Conservation (phyloP, 2,797 vertebrate genomes). For the Erithacus rubecula region DNA sequence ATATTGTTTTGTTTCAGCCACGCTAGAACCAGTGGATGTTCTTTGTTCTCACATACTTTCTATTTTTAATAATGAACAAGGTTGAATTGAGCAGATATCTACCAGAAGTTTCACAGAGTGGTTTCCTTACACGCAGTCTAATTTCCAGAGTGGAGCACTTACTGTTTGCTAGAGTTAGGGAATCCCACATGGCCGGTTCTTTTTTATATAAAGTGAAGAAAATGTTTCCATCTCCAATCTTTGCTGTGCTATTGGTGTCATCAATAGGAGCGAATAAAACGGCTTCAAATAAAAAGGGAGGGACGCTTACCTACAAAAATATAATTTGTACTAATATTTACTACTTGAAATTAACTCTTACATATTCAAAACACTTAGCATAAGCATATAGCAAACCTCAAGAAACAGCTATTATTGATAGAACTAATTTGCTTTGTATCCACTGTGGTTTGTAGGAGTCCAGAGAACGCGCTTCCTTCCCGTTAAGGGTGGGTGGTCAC, state of each 20-base stretch:
- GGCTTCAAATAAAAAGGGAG: constrained; percentile 91
- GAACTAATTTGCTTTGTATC: not conserved
- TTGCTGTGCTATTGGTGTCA: constrained; percentile 84
- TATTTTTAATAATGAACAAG: not conserved
- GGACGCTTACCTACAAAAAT: constrained; percentile 82
- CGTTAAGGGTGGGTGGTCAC: rapidly evolving
- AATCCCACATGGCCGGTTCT: constrained; percentile 79
- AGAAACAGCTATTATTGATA: not conserved
- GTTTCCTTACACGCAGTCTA: not conserved
- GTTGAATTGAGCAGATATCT: not conserved
- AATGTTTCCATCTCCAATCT: constrained; percentile 82
- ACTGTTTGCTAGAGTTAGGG: constrained; percentile 77
- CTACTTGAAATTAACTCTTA: not conserved
- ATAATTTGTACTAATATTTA: not conserved
- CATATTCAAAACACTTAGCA: not conserved
- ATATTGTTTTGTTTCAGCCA: not conserved
- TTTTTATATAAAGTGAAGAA: constrained; percentile 86
- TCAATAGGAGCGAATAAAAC: constrained; percentile 86
- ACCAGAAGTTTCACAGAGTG: not conserved
- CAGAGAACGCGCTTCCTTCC: not conserved
- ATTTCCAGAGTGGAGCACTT: constrained; percentile 9
- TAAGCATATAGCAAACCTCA: not conserved
- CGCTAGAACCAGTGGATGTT: rapidly evolving
- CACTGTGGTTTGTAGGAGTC: not conserved
- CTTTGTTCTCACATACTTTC: not conserved